Conservation (phyloP, 2,113 vertebrate genomes). For the Eulemur macaco region DNA sequence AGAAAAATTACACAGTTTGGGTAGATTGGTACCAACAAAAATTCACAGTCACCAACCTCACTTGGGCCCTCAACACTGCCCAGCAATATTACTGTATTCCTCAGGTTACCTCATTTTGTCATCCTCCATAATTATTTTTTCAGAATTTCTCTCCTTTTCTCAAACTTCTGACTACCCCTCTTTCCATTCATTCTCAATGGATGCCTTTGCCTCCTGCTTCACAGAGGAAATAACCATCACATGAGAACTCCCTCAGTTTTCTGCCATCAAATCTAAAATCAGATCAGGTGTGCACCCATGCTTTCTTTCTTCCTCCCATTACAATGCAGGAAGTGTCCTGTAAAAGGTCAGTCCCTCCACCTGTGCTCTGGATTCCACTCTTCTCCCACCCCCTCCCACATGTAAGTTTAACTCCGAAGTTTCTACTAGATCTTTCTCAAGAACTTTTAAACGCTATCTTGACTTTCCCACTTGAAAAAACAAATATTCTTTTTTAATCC, state of each 20-base stretch:
- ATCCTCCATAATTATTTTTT: neutral
- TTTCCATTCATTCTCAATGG: constrained; percentile 25
- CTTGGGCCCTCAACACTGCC: neutral
- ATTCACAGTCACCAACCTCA: neutral
- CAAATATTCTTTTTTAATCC: neutral
- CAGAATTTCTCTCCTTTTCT: constrained; percentile 23
- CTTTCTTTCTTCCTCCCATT: neutral
- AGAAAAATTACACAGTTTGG: neutral
- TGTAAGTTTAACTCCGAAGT: neutral
- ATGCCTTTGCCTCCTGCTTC: constrained; percentile 1
- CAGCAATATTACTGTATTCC: neutral
- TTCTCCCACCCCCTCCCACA: neutral
- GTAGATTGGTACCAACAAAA: neutral
- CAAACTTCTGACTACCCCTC: neutral
- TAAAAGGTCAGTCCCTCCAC: neutral
- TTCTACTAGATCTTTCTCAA: neutral
- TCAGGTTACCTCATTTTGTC: neutral
- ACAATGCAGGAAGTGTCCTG: neutral
- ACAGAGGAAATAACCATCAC: constrained; percentile 21
- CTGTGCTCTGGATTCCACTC: neutral
- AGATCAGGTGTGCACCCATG: neutral
- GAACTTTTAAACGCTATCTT: constrained; percentile 35
- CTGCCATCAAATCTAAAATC: constrained; percentile 30
- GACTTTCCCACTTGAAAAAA: constrained; percentile 7
- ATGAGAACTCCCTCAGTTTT: neutral